phyloP scores from a whole-genome alignment of 2,113 vertebrate genomes.

The Syrrhaptes paradoxus region DNA sequence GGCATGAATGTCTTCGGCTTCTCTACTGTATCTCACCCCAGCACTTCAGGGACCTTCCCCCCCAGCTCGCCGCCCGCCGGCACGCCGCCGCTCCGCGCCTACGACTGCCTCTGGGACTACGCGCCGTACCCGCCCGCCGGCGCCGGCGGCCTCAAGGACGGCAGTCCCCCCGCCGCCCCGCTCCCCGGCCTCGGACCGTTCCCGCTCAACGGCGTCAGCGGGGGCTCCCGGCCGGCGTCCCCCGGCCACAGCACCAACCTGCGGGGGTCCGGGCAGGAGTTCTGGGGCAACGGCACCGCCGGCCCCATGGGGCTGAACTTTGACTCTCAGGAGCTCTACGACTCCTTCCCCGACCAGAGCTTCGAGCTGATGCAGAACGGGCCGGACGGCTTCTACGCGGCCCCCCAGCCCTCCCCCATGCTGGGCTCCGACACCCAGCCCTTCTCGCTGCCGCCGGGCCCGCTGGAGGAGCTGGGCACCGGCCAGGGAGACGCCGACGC shows the following conservation, averaged over 20 bases:
- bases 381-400: slow-evolving; percentile 70
- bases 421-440: slow-evolving; percentile 67
- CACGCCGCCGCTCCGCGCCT: slow-evolving; percentile 83
- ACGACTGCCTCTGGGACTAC: slow-evolving; percentile 93
- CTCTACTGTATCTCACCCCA: slow-evolving; percentile 92
- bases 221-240: slow-evolving; percentile 65
- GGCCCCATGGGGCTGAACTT: slow-evolving; percentile 79
- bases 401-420: slow-evolving; percentile 70
- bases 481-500: background rate
- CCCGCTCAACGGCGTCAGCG: slow-evolving; percentile 85
- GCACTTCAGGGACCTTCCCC: slow-evolving; percentile 85
- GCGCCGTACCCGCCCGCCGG: slow-evolving; percentile 78
- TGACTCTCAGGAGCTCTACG: slow-evolving; percentile 82
- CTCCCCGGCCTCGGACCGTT: slow-evolving; percentile 86
- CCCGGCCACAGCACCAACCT: slow-evolving; percentile 76
- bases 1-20: slow-evolving; percentile 97
- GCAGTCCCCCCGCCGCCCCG: slow-evolving; percentile 43
- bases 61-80: slow-evolving; percentile 81
- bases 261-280: slow-evolving; percentile 77
- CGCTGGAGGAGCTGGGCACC: background rate
- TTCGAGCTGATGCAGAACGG: slow-evolving; percentile 78
- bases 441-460: slow-evolving; percentile 56
- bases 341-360: slow-evolving; percentile 79
- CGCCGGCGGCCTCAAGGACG: slow-evolving; percentile 82
- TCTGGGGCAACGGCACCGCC: slow-evolving; percentile 86